phyloP scores from a whole-genome alignment of 2,888 invertebrate species.

The Drosophila eohydei region DNA sequence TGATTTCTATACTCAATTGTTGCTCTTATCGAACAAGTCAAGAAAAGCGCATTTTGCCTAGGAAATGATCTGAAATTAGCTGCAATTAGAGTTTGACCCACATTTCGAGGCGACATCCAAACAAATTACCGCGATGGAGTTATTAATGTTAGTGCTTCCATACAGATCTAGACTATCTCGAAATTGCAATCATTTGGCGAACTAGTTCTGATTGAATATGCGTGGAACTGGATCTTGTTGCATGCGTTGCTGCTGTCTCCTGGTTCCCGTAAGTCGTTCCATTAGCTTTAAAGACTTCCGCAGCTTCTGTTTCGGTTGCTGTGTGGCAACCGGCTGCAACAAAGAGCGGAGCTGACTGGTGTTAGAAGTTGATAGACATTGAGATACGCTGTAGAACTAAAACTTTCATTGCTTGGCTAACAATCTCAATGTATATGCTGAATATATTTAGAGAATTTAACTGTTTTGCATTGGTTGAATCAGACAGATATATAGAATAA shows the following conservation, averaged over 20 bases:
- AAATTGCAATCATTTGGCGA: conserved; percentile 38
- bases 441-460: too few species aligned
- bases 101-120: conserved; percentile 9
- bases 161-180: conserved; percentile 14
- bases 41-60: conserved; percentile 6
- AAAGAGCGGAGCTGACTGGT: background rate
- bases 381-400: conserved; percentile 9
- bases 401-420: background rate
- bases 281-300: conserved; percentile 67
- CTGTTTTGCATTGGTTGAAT: too few species aligned
- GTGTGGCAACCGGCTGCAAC: conserved; percentile 71
- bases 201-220: conserved; percentile 42
- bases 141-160: conserved; percentile 35
- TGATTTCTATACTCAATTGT: conserved; percentile 10
- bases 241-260: conserved; percentile 5
- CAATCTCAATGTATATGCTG: too few species aligned
- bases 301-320: conserved; percentile 61
- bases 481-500: background rate
- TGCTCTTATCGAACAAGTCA: background rate
- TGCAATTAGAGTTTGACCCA: conserved; percentile 35
- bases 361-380: background rate
- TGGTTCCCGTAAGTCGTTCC: conserved; percentile 58
- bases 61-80: conserved; percentile 33
- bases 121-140: conserved; percentile 42
- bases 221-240: conserved; percentile 39